Base-by-base conservation (phyloP, 1,140 invertebrate species). In the Drosophila truncata region DNA sequence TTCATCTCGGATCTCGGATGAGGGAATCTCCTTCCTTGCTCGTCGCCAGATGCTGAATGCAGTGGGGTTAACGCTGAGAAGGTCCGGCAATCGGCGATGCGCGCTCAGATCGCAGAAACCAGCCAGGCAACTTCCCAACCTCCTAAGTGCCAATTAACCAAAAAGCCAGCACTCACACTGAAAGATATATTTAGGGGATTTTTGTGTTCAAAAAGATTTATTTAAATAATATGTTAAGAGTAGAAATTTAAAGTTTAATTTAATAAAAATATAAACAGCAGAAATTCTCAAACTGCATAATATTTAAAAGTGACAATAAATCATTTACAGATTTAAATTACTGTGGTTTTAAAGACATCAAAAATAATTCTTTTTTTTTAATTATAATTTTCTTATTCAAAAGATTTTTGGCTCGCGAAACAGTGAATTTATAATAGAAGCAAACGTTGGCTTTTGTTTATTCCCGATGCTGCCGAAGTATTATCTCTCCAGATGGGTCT, bases 111-210 rank as follows among this genome's bases (percentile, higher is more conserved):
- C 31, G 31, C 47, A 70, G 66, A 70, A 70, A 70, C 66, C 66
- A 66, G 66, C 29, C 62, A 25, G 63, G 62, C 66, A 70, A 70
- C 66, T 70, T 69, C 59, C 59, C 65, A 69, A 50, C 65, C 41
- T 62, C 39, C 39, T 58, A 55, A 67, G 60, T 49, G 44, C 47
- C 66, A 67, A 66, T 66, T 66, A 66, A 16, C 42, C 59, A 46
- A 31, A 31, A 25, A 46, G 66, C 27, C 27, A 62, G 29, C 20
- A 37, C 18, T 42, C 8, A 65, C 66, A 70, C 66, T 69, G 44
- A 66, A n/a, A 52, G 31, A 70, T 46, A 10, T n/a, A 25, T 52
- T 42, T 27, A 5, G 25, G 25, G 14, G 6, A 13, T 18, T 50
- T 49, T 4, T n/a, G 16, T 25, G 1, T 9, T 25, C 8, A 16